Percentiles rank a stretch among this genome's conserved stretches.
Evolutionary conservation across 2,888 invertebrate genomes (phyloP).

Genomic region (Plebejus anna): DNA sequence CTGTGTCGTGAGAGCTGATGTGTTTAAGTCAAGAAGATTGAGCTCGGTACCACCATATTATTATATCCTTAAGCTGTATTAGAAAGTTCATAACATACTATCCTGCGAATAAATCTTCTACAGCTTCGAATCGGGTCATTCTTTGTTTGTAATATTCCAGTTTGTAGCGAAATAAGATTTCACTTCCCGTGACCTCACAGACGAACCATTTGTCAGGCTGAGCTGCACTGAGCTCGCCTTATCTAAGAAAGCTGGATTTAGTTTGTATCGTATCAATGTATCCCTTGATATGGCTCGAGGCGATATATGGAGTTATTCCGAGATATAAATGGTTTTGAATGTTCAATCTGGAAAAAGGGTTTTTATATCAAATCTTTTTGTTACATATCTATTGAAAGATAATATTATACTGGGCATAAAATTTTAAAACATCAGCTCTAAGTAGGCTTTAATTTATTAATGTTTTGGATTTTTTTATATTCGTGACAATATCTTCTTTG

Average conservation of each 20-base stretch:
- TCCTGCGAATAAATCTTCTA: not conserved
- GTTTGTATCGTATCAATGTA: constrained; percentile 58
- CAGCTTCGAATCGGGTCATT: not conserved
- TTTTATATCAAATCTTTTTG: constrained; percentile 1
- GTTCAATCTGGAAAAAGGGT: constrained; percentile 7
- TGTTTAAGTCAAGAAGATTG: too few relatives aligned
- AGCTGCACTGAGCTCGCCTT: constrained; percentile 63
- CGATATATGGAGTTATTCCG: constrained; percentile 39
- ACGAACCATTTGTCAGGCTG: constrained; percentile 69
- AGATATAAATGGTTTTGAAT: constrained; percentile 34
- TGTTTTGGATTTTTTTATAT: not conserved
- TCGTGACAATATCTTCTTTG: not conserved
- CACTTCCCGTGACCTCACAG: constrained; percentile 53
- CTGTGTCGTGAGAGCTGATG: too few relatives aligned
- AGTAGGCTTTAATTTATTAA: too few relatives aligned
- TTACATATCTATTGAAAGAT: not conserved
- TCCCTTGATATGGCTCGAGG: constrained; percentile 54
- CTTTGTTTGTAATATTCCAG: constrained; percentile 27
- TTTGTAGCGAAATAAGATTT: constrained; percentile 32
- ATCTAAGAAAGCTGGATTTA: constrained; percentile 63
- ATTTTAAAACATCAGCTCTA: too few relatives aligned
- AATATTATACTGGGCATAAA: not conserved
- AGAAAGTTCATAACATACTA: not conserved
- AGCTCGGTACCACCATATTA: too few relatives aligned
- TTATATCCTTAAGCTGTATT: not conserved